phyloP scores from a whole-genome alignment of 2,888 invertebrate genomes.

The Homarus gammarus region DNA sequence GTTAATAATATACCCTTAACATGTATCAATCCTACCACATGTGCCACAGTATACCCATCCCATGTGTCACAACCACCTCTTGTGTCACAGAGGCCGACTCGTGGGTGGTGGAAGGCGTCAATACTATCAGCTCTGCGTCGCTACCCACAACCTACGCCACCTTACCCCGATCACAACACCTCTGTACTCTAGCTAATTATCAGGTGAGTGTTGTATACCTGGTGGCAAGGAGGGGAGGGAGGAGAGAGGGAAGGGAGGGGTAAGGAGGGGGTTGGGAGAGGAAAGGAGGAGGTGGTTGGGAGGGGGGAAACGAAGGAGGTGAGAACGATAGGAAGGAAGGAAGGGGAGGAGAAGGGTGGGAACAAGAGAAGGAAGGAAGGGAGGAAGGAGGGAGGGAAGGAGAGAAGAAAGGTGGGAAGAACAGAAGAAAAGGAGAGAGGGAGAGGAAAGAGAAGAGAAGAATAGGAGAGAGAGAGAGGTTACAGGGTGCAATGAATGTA shows the following conservation, averaged over 20 bases:
- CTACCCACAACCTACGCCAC: slow-evolving; percentile 38
- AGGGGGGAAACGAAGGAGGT: background rate
- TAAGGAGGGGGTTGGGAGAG: background rate
- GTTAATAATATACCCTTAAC: no score
- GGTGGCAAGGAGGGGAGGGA: background rate
- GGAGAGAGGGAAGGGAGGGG: background rate
- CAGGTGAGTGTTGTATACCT: slow-evolving; percentile 6
- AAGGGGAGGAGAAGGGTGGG: background rate
- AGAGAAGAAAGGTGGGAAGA: background rate
- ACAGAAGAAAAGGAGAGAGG: background rate
- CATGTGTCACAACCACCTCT: no score
- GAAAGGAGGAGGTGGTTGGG: no score
- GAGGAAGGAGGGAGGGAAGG: background rate
- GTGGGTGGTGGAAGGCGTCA: slow-evolving; percentile 40
- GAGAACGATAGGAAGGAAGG: background rate
- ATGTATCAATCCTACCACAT: no score
- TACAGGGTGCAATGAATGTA: background rate
- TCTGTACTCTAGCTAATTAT: slow-evolving; percentile 23
- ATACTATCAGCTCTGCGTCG: slow-evolving; percentile 45
- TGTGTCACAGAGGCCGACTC: slow-evolving; percentile 40
- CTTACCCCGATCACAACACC: slow-evolving; percentile 14
- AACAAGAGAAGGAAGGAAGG: background rate
- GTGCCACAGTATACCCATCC: no score
- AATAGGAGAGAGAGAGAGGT: background rate
- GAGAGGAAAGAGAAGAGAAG: background rate